Conservation (phyloP, 1,140 invertebrate genomes). For the Harpegnathos saltator region DNA sequence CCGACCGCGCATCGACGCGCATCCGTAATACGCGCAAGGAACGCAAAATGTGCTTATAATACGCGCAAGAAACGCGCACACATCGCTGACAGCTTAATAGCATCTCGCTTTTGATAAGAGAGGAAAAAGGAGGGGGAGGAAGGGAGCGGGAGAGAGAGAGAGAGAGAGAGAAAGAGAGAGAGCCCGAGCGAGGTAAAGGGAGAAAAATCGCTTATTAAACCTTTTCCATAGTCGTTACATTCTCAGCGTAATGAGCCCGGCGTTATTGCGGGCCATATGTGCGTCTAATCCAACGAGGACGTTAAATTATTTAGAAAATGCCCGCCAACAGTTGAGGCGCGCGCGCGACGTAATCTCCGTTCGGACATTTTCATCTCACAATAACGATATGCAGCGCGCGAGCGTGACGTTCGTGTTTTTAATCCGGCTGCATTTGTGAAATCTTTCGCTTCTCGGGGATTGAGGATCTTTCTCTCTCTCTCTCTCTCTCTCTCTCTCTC, state of each 20-base stretch:
- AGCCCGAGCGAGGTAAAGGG: too few relatives aligned
- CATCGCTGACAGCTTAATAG: conserved; percentile 32
- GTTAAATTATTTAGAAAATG: conserved; percentile 49
- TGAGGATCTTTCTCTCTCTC: too few relatives aligned
- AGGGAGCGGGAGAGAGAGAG: background rate
- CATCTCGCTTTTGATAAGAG: conserved; percentile 27
- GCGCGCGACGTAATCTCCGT: background rate
- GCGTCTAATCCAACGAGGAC: conserved; percentile 29
- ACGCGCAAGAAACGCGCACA: conserved; percentile 15
- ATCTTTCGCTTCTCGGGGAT: too few relatives aligned
- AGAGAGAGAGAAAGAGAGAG: too few relatives aligned
- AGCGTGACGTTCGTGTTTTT: conserved; percentile 6
- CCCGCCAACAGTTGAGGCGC: background rate
- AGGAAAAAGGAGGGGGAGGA: background rate
- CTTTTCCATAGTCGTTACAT: conserved; percentile 39
- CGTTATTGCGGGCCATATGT: conserved; percentile 34
- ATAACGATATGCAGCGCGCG: background rate
- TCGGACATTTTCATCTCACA: conserved; percentile 28
- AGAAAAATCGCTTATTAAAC: conserved; percentile 47
- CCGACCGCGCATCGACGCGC: background rate
- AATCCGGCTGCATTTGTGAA: background rate
- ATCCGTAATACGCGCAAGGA: conserved; percentile 15
- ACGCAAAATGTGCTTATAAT: conserved; percentile 30
- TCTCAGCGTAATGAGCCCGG: conserved; percentile 7
- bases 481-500: too few relatives aligned